Evolutionary conservation across 2,113 vertebrate species (phyloP).

Genomic region (Nyctereutes procyonoides): DNA sequence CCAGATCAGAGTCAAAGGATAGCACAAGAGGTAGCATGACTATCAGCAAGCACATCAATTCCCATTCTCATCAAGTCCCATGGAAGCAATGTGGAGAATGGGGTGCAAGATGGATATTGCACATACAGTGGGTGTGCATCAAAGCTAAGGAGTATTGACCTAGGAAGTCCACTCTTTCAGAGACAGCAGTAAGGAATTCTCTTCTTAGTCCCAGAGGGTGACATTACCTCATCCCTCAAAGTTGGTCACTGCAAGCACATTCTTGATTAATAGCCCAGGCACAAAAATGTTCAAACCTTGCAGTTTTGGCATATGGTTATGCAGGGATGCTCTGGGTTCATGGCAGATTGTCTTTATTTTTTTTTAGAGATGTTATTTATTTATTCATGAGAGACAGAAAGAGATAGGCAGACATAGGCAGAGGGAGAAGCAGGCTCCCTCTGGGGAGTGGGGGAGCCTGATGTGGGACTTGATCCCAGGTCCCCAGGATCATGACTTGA

Average conservation of each 20-base stretch:
- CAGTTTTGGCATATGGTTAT: background rate
- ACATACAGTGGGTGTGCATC: background rate
- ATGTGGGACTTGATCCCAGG: no score
- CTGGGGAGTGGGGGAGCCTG: no score
- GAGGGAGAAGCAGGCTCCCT: no score
- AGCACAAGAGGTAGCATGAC: background rate
- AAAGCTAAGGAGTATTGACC: background rate
- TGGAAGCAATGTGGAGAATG: fast-evolving
- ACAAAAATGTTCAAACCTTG: background rate
- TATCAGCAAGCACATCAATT: background rate
- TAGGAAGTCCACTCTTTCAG: background rate
- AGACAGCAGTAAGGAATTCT: background rate
- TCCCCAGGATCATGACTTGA: no score
- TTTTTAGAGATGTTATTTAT: no score
- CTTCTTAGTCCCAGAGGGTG: background rate
- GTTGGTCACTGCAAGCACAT: background rate
- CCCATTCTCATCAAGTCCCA: background rate
- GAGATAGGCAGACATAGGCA: no score
- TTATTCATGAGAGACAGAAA: no score
- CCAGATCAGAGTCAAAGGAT: background rate
- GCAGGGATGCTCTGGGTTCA: background rate
- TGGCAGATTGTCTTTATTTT: background rate
- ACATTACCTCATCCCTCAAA: background rate
- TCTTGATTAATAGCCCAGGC: background rate
- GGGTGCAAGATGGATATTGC: background rate